phyloP scores from a whole-genome alignment of 1,140 invertebrate species.

The Heliconius himera region DNA sequence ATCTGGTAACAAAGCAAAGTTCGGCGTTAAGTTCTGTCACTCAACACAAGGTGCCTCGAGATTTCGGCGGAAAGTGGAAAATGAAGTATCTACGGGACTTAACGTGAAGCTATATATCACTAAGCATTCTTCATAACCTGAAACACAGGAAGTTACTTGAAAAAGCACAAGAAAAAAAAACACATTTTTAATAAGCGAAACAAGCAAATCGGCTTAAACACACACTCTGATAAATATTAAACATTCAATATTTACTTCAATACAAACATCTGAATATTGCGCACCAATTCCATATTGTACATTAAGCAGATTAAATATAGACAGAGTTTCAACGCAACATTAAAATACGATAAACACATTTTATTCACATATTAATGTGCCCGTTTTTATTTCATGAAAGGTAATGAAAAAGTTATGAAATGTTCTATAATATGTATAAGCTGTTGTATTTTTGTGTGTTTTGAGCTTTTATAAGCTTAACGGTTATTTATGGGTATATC shows the following conservation, averaged over 20 bases:
- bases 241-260: slow-evolving; percentile 1
- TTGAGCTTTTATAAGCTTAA: slow-evolving; percentile 33
- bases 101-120: too few species aligned
- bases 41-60: too few species aligned
- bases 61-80: too few species aligned
- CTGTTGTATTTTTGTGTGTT: slow-evolving; percentile 18
- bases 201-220: background rate
- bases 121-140: too few species aligned
- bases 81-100: too few species aligned
- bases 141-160: background rate
- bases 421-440: slow-evolving; percentile 15
- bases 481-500: slow-evolving; percentile 28
- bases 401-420: slow-evolving; percentile 35
- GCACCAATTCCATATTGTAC: slow-evolving; percentile 3
- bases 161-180: background rate
- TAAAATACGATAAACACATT: slow-evolving; percentile 30
- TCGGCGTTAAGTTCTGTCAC: too few species aligned
- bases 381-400: slow-evolving; percentile 20
- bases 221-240: background rate
- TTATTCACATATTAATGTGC: slow-evolving; percentile 19
- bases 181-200: background rate
- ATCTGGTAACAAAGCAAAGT: too few species aligned
- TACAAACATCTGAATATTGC: background rate
- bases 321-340: slow-evolving; percentile 16
- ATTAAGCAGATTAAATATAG: slow-evolving; percentile 28